Evolutionary conservation across 2,797 vertebrate species (phyloP).

Genomic region (Lagocephalus sceleratus): DNA sequence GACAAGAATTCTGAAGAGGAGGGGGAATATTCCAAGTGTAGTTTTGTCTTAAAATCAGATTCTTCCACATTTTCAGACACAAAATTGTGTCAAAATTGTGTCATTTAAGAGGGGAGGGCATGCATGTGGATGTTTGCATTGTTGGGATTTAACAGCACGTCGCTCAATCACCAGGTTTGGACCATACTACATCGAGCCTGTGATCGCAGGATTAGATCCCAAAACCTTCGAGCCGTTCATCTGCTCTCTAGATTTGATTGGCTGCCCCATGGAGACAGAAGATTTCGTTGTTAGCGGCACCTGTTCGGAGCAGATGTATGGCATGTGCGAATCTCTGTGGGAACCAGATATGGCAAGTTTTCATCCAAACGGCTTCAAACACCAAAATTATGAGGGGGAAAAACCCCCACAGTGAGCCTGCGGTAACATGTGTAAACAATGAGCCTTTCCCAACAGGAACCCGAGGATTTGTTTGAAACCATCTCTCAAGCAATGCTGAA

Average conservation of each 20-base stretch:
- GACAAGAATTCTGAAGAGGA: too few relatives aligned
- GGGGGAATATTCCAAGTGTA: too few relatives aligned
- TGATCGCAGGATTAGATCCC: slow-evolving; percentile 93
- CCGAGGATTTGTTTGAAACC: slow-evolving; percentile 94
- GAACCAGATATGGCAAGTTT: slow-evolving; percentile 91
- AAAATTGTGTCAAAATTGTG: too few relatives aligned
- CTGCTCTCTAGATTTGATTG: slow-evolving; percentile 95
- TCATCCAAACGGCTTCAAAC: not conserved
- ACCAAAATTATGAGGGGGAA: not conserved
- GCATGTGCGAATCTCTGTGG: slow-evolving; percentile 98
- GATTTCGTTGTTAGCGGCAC: slow-evolving; percentile 99
- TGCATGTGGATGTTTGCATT: too few relatives aligned
- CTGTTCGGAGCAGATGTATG: slow-evolving; percentile 97
- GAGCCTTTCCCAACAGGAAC: slow-evolving; percentile 77
- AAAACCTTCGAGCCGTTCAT: slow-evolving; percentile 91
- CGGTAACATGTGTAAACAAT: not conserved
- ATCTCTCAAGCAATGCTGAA: slow-evolving; percentile 98
- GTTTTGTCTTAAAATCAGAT: too few relatives aligned
- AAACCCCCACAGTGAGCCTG: too few relatives aligned
- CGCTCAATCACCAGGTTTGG: slow-evolving; percentile 81
- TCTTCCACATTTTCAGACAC: too few relatives aligned
- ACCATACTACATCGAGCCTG: slow-evolving; percentile 94
- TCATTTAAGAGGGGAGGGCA: too few relatives aligned
- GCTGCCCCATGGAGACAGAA: slow-evolving; percentile 95
- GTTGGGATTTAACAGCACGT: too few relatives aligned